Percentiles rank a stretch among this genome's conserved stretches.
These are phyloP conservation scores for Automeris io DNA, from an alignment of 2,888 invertebrate genomes.

Conservation along the genomic window DNA sequence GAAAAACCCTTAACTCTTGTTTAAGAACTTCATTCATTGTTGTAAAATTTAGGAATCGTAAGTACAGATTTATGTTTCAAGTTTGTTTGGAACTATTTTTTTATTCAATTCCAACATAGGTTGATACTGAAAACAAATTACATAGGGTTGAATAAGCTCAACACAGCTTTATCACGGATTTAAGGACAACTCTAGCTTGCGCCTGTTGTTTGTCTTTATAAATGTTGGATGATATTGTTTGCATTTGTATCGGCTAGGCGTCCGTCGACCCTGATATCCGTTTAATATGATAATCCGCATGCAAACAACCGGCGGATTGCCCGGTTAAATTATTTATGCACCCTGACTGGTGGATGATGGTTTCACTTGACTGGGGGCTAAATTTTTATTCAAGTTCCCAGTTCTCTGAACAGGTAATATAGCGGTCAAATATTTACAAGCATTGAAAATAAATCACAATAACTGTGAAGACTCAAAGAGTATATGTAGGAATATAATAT, in stretches of 20 bases:
- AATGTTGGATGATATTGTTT: conserved; percentile 70
- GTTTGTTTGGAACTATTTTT: not conserved
- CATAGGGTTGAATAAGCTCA: not conserved
- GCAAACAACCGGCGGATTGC: conserved; percentile 73
- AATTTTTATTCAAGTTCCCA: conserved; percentile 58
- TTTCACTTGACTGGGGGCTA: conserved; percentile 55
- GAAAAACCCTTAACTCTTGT: too few relatives aligned
- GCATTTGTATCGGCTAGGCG: conserved; percentile 55
- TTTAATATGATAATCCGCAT: conserved; percentile 77
- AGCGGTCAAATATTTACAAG: conserved; percentile 19
- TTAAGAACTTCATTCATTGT: too few relatives aligned
- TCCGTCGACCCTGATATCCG: conserved; percentile 66
- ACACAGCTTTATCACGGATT: conserved; percentile 3
- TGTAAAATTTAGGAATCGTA: too few relatives aligned
- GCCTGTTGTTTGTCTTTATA: conserved; percentile 49
- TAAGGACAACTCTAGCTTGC: conserved; percentile 2
- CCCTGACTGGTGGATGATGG: conserved; percentile 62
- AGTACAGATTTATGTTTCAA: too few relatives aligned
- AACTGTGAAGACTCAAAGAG: not conserved
- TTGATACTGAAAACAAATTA: conserved; percentile 3
- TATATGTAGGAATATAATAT: too few relatives aligned
- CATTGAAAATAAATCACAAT: not conserved
- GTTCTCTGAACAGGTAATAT: conserved; percentile 42
- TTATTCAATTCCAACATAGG: conserved; percentile 2
- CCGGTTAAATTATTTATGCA: conserved; percentile 73